Conservation (phyloP, 2,113 vertebrate genomes). For the cattle (Bos taurus) region ARS-UCD2.0 NC_037331.1:34255001-34255500, state of each 20-base stretch:
- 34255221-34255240: not conserved
- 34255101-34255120: not conserved
- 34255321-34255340: not conserved
- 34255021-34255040: not conserved
- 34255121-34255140: conserved; percentile 4
- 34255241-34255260: not conserved
- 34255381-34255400: not conserved
- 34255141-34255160: not conserved
- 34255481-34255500: not conserved
- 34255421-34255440: not conserved
- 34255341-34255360: not conserved
- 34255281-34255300: not conserved
- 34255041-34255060: not conserved
- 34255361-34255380: not conserved
- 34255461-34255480: not conserved
- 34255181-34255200: not conserved
- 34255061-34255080: not conserved
- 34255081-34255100: not conserved
- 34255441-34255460: not conserved
- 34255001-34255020: not conserved
- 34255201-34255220: not conserved
- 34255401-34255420: not conserved
- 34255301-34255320: not conserved
- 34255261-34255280: not conserved
- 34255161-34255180: not conserved